These are phyloP conservation scores for Aphaenogaster rudis DNA, from an alignment of 1,140 invertebrate species.

Conservation along the genomic window DNA sequence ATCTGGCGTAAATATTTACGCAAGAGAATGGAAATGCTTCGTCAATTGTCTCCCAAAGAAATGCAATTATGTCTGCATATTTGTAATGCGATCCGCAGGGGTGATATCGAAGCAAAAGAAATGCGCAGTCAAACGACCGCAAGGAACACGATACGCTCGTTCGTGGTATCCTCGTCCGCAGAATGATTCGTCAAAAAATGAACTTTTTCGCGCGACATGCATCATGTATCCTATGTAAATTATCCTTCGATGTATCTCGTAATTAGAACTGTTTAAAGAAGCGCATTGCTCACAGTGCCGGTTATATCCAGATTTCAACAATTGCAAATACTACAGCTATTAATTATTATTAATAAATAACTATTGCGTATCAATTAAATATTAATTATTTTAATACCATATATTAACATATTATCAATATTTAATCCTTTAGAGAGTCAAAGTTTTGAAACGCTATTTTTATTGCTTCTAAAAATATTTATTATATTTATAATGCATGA, in stretches of 20 bases:
- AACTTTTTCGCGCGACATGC: neutral
- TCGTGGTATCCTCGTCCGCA: neutral
- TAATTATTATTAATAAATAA: neutral
- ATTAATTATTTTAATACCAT: neutral
- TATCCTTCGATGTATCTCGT: neutral
- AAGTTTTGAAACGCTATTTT: too few species aligned
- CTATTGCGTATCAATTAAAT: neutral
- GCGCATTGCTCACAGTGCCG: neutral
- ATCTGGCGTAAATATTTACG: neutral
- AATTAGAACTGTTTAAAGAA: neutral
- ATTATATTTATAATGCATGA: too few species aligned
- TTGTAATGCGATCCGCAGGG: slow-evolving; percentile 53
- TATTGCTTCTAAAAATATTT: too few species aligned
- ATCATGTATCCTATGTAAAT: neutral
- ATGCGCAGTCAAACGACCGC: slow-evolving; percentile 44
- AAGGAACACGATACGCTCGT: slow-evolving; percentile 50
- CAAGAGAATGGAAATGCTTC: neutral
- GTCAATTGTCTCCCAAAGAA: neutral
- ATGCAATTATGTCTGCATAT: neutral
- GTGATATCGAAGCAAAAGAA: slow-evolving; percentile 12
- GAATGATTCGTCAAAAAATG: slow-evolving; percentile 38
- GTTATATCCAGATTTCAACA: neutral
- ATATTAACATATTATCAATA: neutral
- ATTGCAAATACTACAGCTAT: neutral
- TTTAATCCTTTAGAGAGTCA: neutral